phyloP scores from a whole-genome alignment of 2,113 vertebrate species.

The Apeltes quadracus region DNA sequence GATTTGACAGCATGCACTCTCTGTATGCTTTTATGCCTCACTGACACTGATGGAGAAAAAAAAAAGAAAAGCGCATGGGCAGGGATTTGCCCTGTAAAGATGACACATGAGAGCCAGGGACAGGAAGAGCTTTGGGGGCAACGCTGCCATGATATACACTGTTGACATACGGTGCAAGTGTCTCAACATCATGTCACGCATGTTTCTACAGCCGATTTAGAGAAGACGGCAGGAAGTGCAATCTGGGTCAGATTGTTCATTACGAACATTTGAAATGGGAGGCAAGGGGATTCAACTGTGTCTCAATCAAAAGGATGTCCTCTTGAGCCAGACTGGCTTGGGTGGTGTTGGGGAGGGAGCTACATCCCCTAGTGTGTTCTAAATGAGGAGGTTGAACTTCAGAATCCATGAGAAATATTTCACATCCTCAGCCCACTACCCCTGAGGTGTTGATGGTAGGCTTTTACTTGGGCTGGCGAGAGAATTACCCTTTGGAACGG shows the following conservation, averaged over 20 bases:
- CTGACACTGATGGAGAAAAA: slow-evolving; percentile 51
- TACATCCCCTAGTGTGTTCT: slow-evolving; percentile 39
- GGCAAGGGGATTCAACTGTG: slow-evolving; percentile 66
- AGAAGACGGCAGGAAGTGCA: slow-evolving; percentile 59
- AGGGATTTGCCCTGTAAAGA: slow-evolving; percentile 69
- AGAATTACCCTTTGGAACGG: slow-evolving; percentile 58
- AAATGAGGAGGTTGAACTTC: slow-evolving; percentile 61
- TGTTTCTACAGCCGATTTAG: slow-evolving; percentile 65
- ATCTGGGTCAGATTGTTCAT: slow-evolving; percentile 80
- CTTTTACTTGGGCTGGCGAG: slow-evolving; percentile 37
- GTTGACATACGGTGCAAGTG: slow-evolving; percentile 71
- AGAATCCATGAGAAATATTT: slow-evolving; percentile 49
- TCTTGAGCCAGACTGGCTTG: slow-evolving; percentile 52
- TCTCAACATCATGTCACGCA: slow-evolving; percentile 69
- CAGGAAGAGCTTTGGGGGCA: slow-evolving; percentile 66
- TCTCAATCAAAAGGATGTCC: slow-evolving; percentile 71
- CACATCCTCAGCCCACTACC: slow-evolving; percentile 5
- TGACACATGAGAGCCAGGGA: slow-evolving; percentile 68
- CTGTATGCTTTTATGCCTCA: slow-evolving; percentile 67
- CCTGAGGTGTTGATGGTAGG: slow-evolving; percentile 37
- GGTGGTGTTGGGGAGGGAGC: slow-evolving; percentile 43
- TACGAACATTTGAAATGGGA: slow-evolving; percentile 66
- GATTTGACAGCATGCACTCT: slow-evolving; percentile 69
- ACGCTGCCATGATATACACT: slow-evolving; percentile 66
- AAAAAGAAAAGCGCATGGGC: slow-evolving; percentile 35